phyloP scores from a whole-genome alignment of 2,888 invertebrate species.

The Capitulum mitella region DNA sequence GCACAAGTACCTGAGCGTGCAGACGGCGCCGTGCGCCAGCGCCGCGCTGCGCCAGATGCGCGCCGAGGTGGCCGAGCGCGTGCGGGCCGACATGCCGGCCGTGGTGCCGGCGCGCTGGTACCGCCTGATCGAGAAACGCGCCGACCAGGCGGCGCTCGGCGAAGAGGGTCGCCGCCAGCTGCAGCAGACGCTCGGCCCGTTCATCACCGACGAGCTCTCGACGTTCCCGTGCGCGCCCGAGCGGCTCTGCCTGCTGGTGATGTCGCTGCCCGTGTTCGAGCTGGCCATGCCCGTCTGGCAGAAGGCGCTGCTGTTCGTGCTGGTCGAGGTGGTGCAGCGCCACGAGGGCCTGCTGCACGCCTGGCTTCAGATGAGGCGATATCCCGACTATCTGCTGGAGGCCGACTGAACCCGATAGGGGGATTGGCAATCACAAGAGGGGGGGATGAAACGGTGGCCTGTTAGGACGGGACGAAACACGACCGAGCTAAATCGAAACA shows the following conservation, averaged over 20 bases:
- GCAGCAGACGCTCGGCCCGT: not conserved
- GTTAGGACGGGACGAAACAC: too few species aligned
- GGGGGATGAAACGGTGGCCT: too few species aligned
- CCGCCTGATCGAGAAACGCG: not conserved
- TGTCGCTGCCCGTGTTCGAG: slow-evolving; percentile 14
- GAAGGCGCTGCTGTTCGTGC: slow-evolving; percentile 15
- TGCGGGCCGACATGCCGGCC: not conserved
- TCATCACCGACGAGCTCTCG: slow-evolving; percentile 3
- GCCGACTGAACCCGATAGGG: not conserved
- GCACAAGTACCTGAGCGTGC: slow-evolving; percentile 20
- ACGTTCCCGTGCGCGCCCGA: not conserved
- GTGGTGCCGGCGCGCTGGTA: not conserved
- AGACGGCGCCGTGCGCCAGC: not conserved
- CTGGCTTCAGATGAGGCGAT: not conserved
- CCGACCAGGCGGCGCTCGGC: not conserved
- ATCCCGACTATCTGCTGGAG: not conserved
- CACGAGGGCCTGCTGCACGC: slow-evolving; percentile 9
- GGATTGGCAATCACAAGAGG: too few species aligned
- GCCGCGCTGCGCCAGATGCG: not conserved
- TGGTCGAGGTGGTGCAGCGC: slow-evolving; percentile 13
- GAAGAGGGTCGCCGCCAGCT: not conserved
- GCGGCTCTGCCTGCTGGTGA: slow-evolving; percentile 6
- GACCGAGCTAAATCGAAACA: too few species aligned
- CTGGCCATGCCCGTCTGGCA: not conserved
- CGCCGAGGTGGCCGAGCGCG: not conserved